A percentile compares a stretch with the other conserved stretches of the same genome.
Conservation (phyloP, 2,113 vertebrate genomes). For the Caretta caretta region DNA sequence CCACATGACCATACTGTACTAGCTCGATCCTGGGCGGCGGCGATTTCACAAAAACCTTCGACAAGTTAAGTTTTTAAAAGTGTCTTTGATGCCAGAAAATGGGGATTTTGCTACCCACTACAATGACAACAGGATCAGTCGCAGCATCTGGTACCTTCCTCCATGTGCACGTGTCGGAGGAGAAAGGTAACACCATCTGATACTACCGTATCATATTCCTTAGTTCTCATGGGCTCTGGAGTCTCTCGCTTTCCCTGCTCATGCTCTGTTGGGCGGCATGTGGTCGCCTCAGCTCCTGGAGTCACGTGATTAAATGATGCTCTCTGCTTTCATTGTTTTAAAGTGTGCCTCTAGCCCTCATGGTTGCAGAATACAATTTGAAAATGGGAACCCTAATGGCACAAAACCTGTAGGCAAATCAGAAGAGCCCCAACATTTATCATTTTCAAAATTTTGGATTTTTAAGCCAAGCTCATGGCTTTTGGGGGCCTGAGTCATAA, state of each 20-base stretch:
- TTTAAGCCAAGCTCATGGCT: neutral
- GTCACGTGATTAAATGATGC: neutral
- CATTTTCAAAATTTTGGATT: neutral
- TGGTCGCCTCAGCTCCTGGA: neutral
- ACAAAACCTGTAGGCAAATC: neutral
- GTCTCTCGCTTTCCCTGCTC: neutral
- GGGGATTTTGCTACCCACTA: neutral
- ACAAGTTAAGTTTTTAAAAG: neutral
- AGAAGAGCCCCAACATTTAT: neutral
- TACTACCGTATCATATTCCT: neutral
- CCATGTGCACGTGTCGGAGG: rapidly evolving
- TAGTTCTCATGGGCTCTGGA: neutral
- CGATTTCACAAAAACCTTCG: neutral
- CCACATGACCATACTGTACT: no score
- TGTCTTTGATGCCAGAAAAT: neutral
- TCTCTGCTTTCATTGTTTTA: neutral
- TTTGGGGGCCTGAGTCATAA: neutral
- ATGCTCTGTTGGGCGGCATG: neutral
- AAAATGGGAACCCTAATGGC: neutral
- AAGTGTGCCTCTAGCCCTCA: neutral
- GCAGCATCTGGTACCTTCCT: neutral
- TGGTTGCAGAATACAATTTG: neutral
- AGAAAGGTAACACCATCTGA: neutral
- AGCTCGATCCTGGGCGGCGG: neutral
- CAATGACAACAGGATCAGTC: neutral